Evolutionary conservation across 1,140 invertebrate species (phyloP), one percentile per base, ranked within the genome.

Genomic region (Nautilus pompilius): DNA sequence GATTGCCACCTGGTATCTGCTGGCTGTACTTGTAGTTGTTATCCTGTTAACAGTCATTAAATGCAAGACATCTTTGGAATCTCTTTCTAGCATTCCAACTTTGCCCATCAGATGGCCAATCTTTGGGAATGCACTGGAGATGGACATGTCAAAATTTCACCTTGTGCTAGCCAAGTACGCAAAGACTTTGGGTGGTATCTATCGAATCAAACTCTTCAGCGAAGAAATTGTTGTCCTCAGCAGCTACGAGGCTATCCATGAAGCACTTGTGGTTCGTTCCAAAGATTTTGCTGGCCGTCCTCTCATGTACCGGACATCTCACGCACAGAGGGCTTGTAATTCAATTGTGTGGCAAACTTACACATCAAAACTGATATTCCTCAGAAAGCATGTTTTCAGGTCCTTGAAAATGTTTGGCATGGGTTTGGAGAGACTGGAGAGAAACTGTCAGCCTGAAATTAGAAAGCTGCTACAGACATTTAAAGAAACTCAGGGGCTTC

Each of bases 291-390:
- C 74, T 24, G 77, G 77, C 3, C 66, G 77, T n/a, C 77, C 77
- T 2, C 65, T 65, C 30, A 75, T 73, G 72, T 66, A 67, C 49
- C 60, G 75, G 0, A 77, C 75, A 2, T 60, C 63, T 20, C 63
- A 68, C 10, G 41, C 59, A 3, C 54, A 67, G 1, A 51, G 75
- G 34, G 60, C 66, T 54, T 60, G 58, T 45, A 69, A 76, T 26
- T 74, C 72, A 4, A 73, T 77, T 8, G 75, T 77, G 10, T 77
- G 75, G 75, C 75, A 77, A 63, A 74, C 75, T 1, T 76, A 74
- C 64, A 76, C 70, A 5, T 59, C 66, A 0, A 76, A 74, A 62
- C 58, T 75, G n/a, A 34, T 66, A 49, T 70, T 75, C 60, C 62
- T 77, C 6, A 34, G 75, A 28, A 75, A 75, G 36, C 62, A 69